These are phyloP conservation scores for Lepus townsendii DNA, from an alignment of 2,797 vertebrate species.

Conservation along the genomic window DNA sequence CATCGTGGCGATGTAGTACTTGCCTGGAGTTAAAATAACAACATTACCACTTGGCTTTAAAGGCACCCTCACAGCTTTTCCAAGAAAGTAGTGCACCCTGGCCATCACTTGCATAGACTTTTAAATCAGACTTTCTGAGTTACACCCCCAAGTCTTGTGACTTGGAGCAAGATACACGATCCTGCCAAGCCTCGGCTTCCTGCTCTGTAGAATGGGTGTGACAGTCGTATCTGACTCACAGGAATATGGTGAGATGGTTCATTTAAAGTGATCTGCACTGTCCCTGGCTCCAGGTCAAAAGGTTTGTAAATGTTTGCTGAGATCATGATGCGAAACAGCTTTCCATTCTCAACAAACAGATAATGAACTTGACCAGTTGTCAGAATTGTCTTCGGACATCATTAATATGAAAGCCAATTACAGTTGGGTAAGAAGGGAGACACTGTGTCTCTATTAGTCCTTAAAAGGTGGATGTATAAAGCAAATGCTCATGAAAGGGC, in stretches of 20 bases:
- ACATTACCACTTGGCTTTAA: neutral
- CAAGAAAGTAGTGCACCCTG: neutral
- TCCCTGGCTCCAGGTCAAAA: neutral
- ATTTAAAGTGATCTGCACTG: neutral
- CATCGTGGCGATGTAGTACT: constrained; percentile 99
- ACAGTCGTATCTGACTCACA: neutral
- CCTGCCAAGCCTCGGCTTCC: neutral
- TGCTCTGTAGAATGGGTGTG: neutral
- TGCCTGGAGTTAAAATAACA: constrained; percentile 89
- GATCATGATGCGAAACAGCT: neutral
- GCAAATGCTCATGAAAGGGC: neutral
- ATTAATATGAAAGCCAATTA: neutral
- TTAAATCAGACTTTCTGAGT: neutral
- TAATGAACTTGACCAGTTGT: neutral
- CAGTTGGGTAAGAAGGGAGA: neutral
- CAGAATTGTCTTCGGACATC: neutral
- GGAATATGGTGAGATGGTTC: neutral
- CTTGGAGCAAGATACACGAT: neutral
- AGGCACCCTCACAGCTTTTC: neutral
- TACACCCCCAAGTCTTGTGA: neutral
- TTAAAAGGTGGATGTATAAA: constrained; percentile 5
- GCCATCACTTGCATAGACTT: neutral
- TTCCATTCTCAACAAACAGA: neutral
- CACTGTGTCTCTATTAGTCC: neutral
- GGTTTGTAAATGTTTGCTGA: neutral